Evolutionary conservation across 2,797 vertebrate species (phyloP), one percentile per base, ranked within the genome.

Genomic region (Scarus forsteni): DNA sequence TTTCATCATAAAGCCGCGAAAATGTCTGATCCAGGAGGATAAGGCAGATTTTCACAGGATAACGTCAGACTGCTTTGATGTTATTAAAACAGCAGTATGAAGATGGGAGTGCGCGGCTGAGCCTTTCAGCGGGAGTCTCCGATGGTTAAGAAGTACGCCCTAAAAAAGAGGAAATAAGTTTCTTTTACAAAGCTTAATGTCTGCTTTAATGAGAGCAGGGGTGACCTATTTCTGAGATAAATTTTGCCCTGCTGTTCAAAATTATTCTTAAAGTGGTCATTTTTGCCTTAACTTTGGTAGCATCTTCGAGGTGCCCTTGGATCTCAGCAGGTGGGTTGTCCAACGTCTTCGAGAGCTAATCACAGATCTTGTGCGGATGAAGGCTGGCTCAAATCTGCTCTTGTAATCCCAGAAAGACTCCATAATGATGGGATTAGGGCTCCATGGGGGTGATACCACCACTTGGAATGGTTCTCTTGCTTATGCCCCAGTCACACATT

Each of bases 1-100:
- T 88, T 81, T 84, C 83, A 90, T 89, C 88, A 89, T 80, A n/a
- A 67, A 57, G 61, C 77, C 70, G 69, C 77, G 86, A 69, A 68
- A 80, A 70, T 10, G 48, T 76, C 73, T 83, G 82, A 88, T 81
- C 81, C 76, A 3, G 48, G 39, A 57, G 81, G 81, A 90, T 88
- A 75, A 83, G 61, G 67, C 57, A 79, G 79, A 87, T 70, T 89
- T 84, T 81, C 77, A 60, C 0, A 1, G 76, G 81, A 74, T 84
- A 82, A 83, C 66, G 18, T 85, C 81, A 77, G 74, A 61, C 78
- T 46, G 52, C 79, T 90, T 88, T 89, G 78, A 90, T 88, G 80
- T 75, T 75, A 76, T 76, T 80, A 81, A 80, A 80, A 55, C 61
- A 76, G 35, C 60, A 70, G 66, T 42, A 53, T 48, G 48, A 58